These are phyloP conservation scores for Apistogramma diplotaenia DNA, from an alignment of 2,113 vertebrate species.

Conservation along the genomic window DNA sequence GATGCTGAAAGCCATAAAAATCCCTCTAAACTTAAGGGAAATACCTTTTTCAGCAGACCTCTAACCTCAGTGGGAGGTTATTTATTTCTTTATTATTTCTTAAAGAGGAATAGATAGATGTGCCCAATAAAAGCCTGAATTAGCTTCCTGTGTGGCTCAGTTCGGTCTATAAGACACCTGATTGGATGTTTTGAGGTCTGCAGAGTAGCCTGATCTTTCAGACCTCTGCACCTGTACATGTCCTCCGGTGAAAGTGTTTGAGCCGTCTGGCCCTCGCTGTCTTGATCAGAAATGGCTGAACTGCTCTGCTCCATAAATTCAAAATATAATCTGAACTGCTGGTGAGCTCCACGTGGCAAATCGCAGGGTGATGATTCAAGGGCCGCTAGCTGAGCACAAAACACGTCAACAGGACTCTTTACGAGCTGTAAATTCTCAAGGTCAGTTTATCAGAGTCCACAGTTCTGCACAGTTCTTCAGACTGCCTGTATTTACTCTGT, in stretches of 20 bases:
- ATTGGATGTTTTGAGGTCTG: neutral
- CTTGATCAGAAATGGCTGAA: neutral
- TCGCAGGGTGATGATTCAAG: constrained; percentile 6
- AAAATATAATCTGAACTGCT: constrained; percentile 15
- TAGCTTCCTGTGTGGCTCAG: too few relatives aligned
- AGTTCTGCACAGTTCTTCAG: neutral
- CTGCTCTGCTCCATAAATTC: neutral
- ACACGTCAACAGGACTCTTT: neutral
- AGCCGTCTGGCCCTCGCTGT: neutral
- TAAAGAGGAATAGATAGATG: neutral
- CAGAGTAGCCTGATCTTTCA: neutral
- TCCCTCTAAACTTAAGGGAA: neutral
- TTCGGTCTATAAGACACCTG: too few relatives aligned
- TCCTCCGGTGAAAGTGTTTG: neutral
- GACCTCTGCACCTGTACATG: neutral
- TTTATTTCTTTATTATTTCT: too few relatives aligned
- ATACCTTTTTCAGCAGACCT: neutral
- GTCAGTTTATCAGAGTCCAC: constrained; percentile 5
- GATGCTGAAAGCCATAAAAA: neutral
- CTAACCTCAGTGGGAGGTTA: neutral
- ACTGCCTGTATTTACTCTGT: neutral
- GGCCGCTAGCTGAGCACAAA: constrained; percentile 9
- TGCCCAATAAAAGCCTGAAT: too few relatives aligned
- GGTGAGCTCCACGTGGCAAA: neutral
- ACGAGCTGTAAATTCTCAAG: constrained; percentile 1